phyloP scores from a whole-genome alignment of 2,888 invertebrate species.

The Stegophylla sp. region DNA sequence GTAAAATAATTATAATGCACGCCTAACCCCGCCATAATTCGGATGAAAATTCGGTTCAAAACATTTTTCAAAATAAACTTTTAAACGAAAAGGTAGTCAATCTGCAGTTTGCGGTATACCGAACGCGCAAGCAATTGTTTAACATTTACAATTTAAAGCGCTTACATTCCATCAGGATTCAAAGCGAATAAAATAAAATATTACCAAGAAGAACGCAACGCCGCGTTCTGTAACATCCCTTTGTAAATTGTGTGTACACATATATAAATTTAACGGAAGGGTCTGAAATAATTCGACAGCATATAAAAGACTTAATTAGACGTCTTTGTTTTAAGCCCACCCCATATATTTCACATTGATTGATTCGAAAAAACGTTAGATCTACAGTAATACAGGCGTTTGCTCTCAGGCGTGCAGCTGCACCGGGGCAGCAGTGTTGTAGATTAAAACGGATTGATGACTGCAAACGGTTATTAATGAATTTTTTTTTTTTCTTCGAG shows the following conservation, averaged over 20 bases:
- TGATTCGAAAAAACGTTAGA: slow-evolving; percentile 21
- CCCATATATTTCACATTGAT: slow-evolving; percentile 10
- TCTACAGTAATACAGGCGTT: slow-evolving; percentile 19
- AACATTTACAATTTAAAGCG: neutral
- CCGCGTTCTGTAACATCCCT: neutral
- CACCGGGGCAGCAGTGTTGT: neutral
- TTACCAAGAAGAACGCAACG: neutral
- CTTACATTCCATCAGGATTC: neutral
- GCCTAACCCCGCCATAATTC: too few relatives aligned
- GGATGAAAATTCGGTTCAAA: too few relatives aligned
- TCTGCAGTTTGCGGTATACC: too few relatives aligned
- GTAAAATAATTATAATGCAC: too few relatives aligned
- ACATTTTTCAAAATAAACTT: too few relatives aligned
- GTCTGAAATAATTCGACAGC: neutral
- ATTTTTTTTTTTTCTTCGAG: slow-evolving; percentile 7
- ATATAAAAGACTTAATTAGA: slow-evolving; percentile 15
- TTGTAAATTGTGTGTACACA: neutral
- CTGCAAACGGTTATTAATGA: slow-evolving; percentile 24
- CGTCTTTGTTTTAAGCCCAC: neutral
- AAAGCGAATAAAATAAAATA: neutral
- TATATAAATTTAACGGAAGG: slow-evolving; percentile 5
- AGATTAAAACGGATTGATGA: slow-evolving; percentile 43
- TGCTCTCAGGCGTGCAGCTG: slow-evolving; percentile 31
- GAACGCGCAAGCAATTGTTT: neutral
- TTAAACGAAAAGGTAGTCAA: too few relatives aligned